A percentile compares a stretch with the other conserved stretches of the same genome.
phyloP scores from a whole-genome alignment of 2,113 vertebrate genomes.

The Macquaria australasica region DNA sequence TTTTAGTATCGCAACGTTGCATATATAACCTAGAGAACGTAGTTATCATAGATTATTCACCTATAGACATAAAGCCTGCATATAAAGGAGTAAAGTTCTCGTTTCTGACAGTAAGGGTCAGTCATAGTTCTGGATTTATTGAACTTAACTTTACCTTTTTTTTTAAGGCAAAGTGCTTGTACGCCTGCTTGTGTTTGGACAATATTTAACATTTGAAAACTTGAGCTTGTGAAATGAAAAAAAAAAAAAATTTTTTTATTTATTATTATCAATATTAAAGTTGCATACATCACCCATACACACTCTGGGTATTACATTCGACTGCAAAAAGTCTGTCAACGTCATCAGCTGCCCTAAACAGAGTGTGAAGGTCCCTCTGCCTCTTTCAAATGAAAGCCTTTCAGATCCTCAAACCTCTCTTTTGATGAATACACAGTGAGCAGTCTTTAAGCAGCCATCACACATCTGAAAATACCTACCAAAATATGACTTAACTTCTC shows the following conservation, averaged over 20 bases:
- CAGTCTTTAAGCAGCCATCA: constrained; percentile 1
- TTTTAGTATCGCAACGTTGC: not conserved
- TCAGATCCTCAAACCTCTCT: constrained; percentile 14
- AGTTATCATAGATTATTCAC: not conserved
- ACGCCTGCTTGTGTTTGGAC: not conserved
- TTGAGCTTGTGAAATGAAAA: too few species aligned
- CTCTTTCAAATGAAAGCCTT: constrained; percentile 30
- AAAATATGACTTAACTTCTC: constrained; percentile 13
- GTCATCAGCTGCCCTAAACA: not conserved
- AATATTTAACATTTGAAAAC: not conserved
- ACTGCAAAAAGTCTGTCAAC: not conserved
- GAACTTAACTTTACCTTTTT: not conserved
- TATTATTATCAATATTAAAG: too few species aligned
- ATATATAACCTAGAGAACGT: not conserved
- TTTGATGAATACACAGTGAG: constrained; percentile 32
- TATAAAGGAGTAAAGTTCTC: not conserved
- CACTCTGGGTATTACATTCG: not conserved
- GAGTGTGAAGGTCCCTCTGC: constrained; percentile 6
- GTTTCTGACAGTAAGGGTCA: too few species aligned
- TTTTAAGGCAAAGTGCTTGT: not conserved
- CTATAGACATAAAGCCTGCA: not conserved
- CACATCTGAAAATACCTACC: constrained; percentile 30
- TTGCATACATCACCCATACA: not conserved
- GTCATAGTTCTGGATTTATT: not conserved
- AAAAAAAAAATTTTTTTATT: too few species aligned